phyloP scores from a whole-genome alignment of 2,888 invertebrate species.

The Tethea ocularis region DNA sequence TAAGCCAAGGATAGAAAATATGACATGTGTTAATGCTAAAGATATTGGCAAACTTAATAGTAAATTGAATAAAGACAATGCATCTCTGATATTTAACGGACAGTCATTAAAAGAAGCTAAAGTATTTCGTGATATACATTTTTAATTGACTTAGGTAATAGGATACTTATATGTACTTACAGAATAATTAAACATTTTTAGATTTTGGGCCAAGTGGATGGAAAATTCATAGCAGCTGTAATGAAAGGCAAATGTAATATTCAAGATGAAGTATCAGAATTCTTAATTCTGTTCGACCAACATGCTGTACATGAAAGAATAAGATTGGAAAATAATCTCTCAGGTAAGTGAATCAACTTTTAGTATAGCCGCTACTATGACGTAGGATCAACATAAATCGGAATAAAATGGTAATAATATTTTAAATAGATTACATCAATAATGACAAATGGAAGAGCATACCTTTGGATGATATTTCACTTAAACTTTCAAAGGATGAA shows the following conservation, averaged over 20 bases:
- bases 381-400: not conserved
- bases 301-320: conserved; percentile 95
- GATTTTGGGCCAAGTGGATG: conserved; percentile 90
- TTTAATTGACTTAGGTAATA: not conserved
- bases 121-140: conserved; percentile 40
- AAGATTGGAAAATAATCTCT: conserved; percentile 87
- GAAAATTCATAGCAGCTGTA: conserved; percentile 87
- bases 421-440: conserved; percentile 72
- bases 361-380: no score
- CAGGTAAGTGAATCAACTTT: conserved; percentile 64
- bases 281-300: conserved; percentile 90
- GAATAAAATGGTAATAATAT: not conserved
- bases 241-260: conserved; percentile 44
- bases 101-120: conserved; percentile 53
- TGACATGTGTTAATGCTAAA: conserved; percentile 46
- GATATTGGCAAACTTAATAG: conserved; percentile 54
- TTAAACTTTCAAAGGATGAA: conserved; percentile 72
- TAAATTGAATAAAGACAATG: conserved; percentile 53
- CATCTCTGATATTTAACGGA: conserved; percentile 60
- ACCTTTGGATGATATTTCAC: conserved; percentile 47
- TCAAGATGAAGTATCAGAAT: conserved; percentile 60
- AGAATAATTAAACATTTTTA: conserved; percentile 41
- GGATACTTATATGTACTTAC: conserved; percentile 6
- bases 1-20: conserved; percentile 54
- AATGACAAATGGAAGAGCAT: conserved; percentile 63